Conservation (phyloP, 2,797 vertebrate species). For the Scolopax bukidnonensis region DNA sequence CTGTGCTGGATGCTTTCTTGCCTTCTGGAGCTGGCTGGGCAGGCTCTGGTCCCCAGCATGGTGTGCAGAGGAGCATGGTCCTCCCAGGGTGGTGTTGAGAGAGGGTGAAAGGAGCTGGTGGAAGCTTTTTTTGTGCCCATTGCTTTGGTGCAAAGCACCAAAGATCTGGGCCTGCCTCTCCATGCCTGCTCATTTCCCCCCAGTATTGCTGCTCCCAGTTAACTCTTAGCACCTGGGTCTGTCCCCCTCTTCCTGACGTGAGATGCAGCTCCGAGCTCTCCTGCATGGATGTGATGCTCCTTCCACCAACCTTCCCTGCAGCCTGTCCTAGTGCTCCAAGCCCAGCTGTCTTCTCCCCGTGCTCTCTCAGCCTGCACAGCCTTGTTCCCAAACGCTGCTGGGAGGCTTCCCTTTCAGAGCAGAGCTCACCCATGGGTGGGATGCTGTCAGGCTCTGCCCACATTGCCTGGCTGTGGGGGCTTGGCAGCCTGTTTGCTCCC, state of each 20-base stretch:
- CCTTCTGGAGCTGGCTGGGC: background rate
- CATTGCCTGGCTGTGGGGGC: accelerated
- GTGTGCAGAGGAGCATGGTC: background rate
- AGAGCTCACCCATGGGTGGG: background rate
- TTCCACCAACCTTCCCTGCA: accelerated
- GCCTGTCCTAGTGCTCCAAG: background rate
- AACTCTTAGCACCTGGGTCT: background rate
- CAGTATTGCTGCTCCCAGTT: background rate
- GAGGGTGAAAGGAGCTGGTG: background rate
- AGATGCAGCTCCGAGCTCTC: background rate
- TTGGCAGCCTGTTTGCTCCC: background rate
- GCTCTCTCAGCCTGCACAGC: background rate
- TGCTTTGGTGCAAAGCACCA: background rate
- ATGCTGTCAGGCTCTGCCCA: background rate
- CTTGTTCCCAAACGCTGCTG: background rate
- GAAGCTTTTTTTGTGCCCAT: background rate
- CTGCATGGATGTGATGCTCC: background rate
- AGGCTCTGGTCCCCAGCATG: background rate
- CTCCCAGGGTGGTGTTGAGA: background rate
- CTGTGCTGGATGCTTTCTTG: background rate
- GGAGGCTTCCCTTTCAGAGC: background rate
- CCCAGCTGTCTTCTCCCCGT: background rate
- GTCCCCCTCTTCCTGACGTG: background rate
- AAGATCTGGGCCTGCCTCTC: background rate
- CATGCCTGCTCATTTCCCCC: background rate